Conservation (phyloP, 2,797 vertebrate genomes). For the Moxostoma hubbsi region DNA sequence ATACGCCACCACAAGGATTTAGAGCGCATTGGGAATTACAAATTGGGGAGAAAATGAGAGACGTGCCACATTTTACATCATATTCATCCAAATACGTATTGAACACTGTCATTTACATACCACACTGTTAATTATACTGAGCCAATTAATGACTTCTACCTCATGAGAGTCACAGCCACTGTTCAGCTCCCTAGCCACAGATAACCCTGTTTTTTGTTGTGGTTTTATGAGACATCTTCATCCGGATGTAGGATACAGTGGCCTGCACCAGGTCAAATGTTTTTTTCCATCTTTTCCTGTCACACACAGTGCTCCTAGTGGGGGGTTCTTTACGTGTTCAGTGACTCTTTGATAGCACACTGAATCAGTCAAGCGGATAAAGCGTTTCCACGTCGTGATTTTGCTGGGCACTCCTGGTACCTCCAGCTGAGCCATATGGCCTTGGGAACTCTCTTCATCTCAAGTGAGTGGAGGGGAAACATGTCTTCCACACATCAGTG, state of each 20-base stretch:
- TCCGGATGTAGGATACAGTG: constrained; percentile 47
- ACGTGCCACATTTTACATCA: constrained; percentile 24
- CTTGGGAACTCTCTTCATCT: constrained; percentile 75
- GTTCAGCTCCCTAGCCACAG: not conserved
- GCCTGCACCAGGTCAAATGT: constrained; percentile 32
- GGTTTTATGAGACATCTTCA: constrained; percentile 56
- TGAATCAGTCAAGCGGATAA: constrained; percentile 74
- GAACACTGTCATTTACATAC: constrained; percentile 64
- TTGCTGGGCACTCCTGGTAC: constrained; percentile 69
- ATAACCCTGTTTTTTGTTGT: constrained; percentile 55
- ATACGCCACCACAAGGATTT: too few species aligned
- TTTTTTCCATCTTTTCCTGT: constrained; percentile 53
- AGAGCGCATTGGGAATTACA: too few species aligned
- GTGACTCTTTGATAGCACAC: constrained; percentile 69
- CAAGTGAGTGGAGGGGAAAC: constrained; percentile 68
- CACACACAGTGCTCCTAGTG: constrained; percentile 24
- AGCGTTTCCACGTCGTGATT: constrained; percentile 75
- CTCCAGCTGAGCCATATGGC: constrained; percentile 79
- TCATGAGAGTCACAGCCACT: constrained; percentile 38
- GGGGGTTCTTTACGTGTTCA: constrained; percentile 59
- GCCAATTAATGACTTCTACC: constrained; percentile 32
- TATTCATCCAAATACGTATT: constrained; percentile 27
- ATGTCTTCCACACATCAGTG: constrained; percentile 36
- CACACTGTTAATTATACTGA: constrained; percentile 55
- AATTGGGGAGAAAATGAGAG: too few species aligned